phyloP scores from a whole-genome alignment of 1,140 invertebrate species.

The Proales similis region DNA sequence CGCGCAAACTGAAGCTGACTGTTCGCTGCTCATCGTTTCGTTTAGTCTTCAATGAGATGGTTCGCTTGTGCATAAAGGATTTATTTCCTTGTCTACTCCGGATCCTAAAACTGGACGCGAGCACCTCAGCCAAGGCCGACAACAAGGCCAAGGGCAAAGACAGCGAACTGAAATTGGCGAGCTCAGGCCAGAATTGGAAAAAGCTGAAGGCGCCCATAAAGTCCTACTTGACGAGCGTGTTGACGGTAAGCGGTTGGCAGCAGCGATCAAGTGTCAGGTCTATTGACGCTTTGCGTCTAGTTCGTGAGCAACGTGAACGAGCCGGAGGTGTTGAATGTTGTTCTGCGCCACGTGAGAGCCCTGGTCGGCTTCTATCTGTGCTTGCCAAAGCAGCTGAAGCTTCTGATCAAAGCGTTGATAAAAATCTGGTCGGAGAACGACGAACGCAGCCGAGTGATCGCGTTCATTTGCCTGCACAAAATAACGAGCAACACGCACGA shows the following conservation, averaged over 20 bases:
- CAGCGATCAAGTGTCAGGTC: constrained; percentile 39
- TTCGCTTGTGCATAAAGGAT: constrained; percentile 43
- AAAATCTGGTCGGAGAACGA: constrained; percentile 34
- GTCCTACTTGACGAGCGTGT: constrained; percentile 13
- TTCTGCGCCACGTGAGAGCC: constrained; percentile 22
- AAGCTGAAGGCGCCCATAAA: constrained; percentile 11
- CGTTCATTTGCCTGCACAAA: constrained; percentile 36
- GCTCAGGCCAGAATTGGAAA: constrained; percentile 38
- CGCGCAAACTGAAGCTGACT: background rate
- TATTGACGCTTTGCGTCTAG: constrained; percentile 40
- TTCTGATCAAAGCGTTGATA: constrained; percentile 32
- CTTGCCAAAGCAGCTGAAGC: constrained; percentile 23
- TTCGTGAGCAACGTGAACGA: constrained; percentile 38
- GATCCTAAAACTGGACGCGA: constrained; percentile 1
- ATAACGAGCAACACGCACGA: constrained; percentile 31
- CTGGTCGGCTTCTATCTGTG: constrained; percentile 18
- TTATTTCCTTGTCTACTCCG: constrained; percentile 39
- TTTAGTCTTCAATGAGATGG: constrained; percentile 44
- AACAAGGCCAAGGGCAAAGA: constrained; percentile 29
- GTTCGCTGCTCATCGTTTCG: background rate
- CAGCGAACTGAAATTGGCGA: constrained; percentile 12
- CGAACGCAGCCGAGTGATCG: constrained; percentile 30
- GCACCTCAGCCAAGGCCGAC: background rate
- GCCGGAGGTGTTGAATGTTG: constrained; percentile 14
- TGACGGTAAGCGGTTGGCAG: constrained; percentile 39